A percentile compares a stretch with the other conserved stretches of the same genome.
These are phyloP conservation scores for Chromobotia macracanthus DNA, from an alignment of 2,797 vertebrate genomes.

Conservation along the genomic window DNA sequence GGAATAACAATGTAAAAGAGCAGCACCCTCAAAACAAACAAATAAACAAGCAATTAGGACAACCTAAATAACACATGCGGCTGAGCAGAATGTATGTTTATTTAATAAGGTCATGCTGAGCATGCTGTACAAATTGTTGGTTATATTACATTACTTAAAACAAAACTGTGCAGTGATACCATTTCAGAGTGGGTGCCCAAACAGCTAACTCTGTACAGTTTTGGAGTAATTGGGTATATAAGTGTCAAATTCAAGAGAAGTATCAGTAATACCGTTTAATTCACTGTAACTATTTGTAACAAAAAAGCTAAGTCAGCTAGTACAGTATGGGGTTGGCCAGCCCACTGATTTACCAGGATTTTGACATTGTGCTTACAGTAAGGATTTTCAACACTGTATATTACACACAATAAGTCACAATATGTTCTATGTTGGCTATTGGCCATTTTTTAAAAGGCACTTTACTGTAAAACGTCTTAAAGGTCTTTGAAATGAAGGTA, in stretches of 20 bases:
- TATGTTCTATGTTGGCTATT: not conserved
- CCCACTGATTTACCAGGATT: not conserved
- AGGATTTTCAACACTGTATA: not conserved
- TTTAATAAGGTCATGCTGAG: not conserved
- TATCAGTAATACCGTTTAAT: not conserved
- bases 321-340: not conserved
- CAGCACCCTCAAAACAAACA: not conserved
- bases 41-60: not conserved
- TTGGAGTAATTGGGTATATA: not conserved
- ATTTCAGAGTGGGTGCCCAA: not conserved
- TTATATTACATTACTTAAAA: not conserved
- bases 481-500: not conserved
- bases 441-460: not conserved
- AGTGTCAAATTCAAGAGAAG: not conserved
- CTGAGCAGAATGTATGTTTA: not conserved
- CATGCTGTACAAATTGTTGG: not conserved
- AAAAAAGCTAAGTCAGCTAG: not conserved
- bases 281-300: not conserved
- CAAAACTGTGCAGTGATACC: not conserved
- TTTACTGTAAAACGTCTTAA: not conserved
- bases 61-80: not conserved
- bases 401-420: not conserved
- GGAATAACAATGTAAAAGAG: not conserved
- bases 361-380: conserved; percentile 2
- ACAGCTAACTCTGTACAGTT: not conserved